These are phyloP conservation scores for Heterotis niloticus DNA, from an alignment of 2,113 vertebrate genomes.

Conservation along the genomic window DNA sequence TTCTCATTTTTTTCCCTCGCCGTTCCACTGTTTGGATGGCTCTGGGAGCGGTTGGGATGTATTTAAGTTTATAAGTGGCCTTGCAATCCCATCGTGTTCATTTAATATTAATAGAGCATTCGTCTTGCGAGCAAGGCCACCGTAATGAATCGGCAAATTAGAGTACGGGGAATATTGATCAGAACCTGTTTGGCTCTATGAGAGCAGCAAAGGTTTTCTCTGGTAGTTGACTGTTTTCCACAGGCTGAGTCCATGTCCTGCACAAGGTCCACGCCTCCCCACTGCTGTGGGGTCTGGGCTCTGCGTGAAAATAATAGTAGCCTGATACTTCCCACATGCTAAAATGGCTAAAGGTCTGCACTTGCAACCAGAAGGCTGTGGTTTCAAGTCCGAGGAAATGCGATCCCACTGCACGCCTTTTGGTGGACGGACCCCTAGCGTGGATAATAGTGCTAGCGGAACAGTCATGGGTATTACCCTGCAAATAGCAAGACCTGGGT, in stretches of 20 bases:
- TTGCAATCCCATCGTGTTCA: conserved; percentile 57
- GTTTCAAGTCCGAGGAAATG: not conserved
- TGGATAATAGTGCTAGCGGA: no score
- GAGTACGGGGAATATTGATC: conserved; percentile 59
- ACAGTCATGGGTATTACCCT: no score
- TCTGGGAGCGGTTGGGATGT: conserved; percentile 34
- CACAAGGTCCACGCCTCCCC: no score
- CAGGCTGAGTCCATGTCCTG: not conserved
- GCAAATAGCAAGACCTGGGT: no score
- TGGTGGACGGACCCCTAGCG: no score
- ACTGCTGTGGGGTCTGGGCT: not conserved
- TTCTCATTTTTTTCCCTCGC: conserved; percentile 28
- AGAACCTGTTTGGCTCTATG: conserved; percentile 52
- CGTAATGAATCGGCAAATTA: conserved; percentile 64
- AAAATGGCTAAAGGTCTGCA: no score
- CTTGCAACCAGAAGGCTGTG: no score
- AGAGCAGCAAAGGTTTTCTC: conserved; percentile 41
- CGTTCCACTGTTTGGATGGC: conserved; percentile 25
- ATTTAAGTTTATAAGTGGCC: conserved; percentile 37
- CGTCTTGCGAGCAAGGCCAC: conserved; percentile 57
- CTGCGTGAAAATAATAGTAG: not conserved
- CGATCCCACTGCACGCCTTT: no score
- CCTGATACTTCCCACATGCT: not conserved
- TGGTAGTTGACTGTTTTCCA: not conserved
- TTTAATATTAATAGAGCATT: conserved; percentile 64